phyloP scores from a whole-genome alignment of 2,888 invertebrate genomes.

The Drosophila melanosoma region DNA sequence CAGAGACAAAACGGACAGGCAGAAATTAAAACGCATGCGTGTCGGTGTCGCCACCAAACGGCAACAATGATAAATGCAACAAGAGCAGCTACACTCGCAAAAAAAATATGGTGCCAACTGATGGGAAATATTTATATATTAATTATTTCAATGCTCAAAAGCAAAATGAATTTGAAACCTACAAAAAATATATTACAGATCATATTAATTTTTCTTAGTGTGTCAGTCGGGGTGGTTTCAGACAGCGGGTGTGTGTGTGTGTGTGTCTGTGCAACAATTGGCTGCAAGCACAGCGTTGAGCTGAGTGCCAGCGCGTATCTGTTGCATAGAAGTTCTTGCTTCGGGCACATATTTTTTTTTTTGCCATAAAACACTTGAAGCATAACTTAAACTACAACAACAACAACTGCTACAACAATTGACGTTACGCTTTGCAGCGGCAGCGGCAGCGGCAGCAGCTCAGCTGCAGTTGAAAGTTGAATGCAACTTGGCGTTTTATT shows the following conservation, averaged over 20 bases:
- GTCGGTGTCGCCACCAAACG: constrained; percentile 71
- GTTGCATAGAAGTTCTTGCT: constrained; percentile 52
- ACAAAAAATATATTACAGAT: not conserved
- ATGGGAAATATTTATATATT: not conserved
- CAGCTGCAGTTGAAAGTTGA: constrained; percentile 67
- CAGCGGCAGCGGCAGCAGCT: constrained; percentile 7
- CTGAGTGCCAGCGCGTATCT: constrained; percentile 37
- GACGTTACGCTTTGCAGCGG: constrained; percentile 63
- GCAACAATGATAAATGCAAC: constrained; percentile 27
- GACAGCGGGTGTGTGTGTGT: constrained; percentile 2
- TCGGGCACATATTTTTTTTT: constrained; percentile 21
- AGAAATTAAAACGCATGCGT: constrained; percentile 71
- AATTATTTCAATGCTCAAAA: not conserved
- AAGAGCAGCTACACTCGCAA: constrained; percentile 9
- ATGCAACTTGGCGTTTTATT: constrained; percentile 33
- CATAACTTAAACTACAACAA: constrained; percentile 63
- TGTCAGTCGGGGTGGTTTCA: constrained; percentile 10
- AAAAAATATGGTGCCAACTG: not conserved
- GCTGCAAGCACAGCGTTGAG: constrained; percentile 49
- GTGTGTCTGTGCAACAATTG: constrained; percentile 68
- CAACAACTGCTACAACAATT: constrained; percentile 34
- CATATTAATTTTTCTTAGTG: not conserved
- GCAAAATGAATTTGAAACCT: not conserved
- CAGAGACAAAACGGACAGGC: constrained; percentile 30
- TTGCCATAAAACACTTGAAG: constrained; percentile 75